phyloP scores from a whole-genome alignment of 1,140 invertebrate species.

The Drosophila virilis region DNA sequence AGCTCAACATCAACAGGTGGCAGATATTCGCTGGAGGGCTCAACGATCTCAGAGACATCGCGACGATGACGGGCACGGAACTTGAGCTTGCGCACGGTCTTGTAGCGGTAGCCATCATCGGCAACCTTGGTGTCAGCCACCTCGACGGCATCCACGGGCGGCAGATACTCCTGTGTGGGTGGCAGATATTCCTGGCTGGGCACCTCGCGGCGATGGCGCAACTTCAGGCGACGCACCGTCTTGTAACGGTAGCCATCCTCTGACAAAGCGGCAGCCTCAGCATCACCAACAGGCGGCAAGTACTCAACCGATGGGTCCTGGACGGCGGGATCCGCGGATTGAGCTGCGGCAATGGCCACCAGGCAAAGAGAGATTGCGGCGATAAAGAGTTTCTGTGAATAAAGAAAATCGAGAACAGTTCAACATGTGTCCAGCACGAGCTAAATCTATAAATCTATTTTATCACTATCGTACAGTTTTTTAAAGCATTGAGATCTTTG shows the following conservation, averaged over 20 bases:
- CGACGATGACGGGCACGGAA: slow-evolving; percentile 73
- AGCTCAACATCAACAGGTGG: slow-evolving; percentile 73
- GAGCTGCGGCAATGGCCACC: slow-evolving; percentile 54
- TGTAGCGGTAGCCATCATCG: slow-evolving; percentile 73
- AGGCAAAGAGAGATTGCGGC: slow-evolving; percentile 56
- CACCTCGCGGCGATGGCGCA: slow-evolving; percentile 70
- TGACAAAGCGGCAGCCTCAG: slow-evolving; percentile 56
- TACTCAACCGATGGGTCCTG: slow-evolving; percentile 66
- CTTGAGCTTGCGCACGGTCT: slow-evolving; percentile 61
- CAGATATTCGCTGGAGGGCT: slow-evolving; percentile 70
- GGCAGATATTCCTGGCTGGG: slow-evolving; percentile 69
- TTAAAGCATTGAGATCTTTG: neutral
- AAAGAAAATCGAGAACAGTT: neutral
- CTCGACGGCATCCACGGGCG: slow-evolving; percentile 57
- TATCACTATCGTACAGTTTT: no score
- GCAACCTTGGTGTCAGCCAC: slow-evolving; percentile 61
- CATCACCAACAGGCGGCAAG: slow-evolving; percentile 61
- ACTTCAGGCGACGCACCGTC: slow-evolving; percentile 61
- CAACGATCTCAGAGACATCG: slow-evolving; percentile 71
- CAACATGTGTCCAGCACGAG: neutral
- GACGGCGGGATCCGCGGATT: slow-evolving; percentile 41
- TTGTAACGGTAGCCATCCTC: slow-evolving; percentile 71
- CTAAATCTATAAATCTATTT: no score
- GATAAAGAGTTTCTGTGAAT: slow-evolving; percentile 63
- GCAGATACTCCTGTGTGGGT: slow-evolving; percentile 65